These are phyloP conservation scores for Actias luna DNA, from an alignment of 2,888 invertebrate genomes.

Conservation along the genomic window DNA sequence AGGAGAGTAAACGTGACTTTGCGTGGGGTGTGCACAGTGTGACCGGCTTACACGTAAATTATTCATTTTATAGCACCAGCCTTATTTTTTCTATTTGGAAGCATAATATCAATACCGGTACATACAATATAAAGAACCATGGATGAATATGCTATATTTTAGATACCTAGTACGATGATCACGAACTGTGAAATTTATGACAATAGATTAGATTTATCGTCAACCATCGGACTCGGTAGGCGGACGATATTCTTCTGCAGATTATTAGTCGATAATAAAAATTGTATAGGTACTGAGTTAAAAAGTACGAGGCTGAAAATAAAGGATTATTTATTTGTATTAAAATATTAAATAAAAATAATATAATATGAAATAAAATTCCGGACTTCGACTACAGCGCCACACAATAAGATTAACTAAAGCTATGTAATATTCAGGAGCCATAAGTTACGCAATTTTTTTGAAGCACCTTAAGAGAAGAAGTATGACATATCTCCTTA, in stretches of 20 bases:
- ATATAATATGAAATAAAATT: too few relatives aligned
- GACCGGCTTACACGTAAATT: constrained; percentile 19
- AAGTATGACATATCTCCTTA: too few relatives aligned
- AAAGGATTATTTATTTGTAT: too few relatives aligned
- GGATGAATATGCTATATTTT: neutral
- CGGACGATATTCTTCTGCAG: neutral
- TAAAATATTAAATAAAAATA: too few relatives aligned
- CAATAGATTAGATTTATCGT: neutral
- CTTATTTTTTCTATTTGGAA: constrained; percentile 31
- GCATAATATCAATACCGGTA: constrained; percentile 36
- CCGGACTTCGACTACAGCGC: too few relatives aligned
- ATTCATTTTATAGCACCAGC: constrained; percentile 34
- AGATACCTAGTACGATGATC: neutral
- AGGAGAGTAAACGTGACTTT: neutral
- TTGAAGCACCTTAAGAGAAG: too few relatives aligned
- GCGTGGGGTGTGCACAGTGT: constrained; percentile 23
- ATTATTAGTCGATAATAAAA: too few relatives aligned
- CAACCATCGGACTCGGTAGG: neutral
- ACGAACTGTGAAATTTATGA: neutral
- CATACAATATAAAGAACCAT: constrained; percentile 32
- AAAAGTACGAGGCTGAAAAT: too few relatives aligned
- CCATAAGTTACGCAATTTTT: too few relatives aligned
- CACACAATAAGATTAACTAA: too few relatives aligned
- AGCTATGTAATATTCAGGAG: too few relatives aligned
- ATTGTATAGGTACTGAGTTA: too few relatives aligned